These are phyloP conservation scores for Gobio gobio DNA, from an alignment of 2,113 vertebrate species.

Conservation along the genomic window DNA sequence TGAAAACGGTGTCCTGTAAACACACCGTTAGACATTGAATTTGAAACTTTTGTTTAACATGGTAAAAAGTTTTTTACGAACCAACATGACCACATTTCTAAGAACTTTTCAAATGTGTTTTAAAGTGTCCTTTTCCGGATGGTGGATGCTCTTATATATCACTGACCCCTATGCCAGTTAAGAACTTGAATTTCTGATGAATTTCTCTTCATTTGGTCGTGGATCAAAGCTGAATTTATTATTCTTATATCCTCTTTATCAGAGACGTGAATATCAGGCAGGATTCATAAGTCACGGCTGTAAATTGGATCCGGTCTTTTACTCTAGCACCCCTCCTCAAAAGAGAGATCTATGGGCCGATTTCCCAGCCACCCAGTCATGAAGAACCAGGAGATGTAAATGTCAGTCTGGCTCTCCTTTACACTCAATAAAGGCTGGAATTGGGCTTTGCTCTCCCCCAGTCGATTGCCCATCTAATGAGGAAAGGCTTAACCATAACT, in stretches of 20 bases:
- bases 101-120: not conserved
- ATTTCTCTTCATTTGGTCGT: not conserved
- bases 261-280: constrained; percentile 45
- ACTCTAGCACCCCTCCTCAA: constrained; percentile 64
- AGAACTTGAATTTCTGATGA: not conserved
- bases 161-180: not conserved
- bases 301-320: constrained; percentile 54
- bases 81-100: not conserved
- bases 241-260: constrained; percentile 31
- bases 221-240: constrained; percentile 27
- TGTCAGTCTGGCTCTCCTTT: constrained; percentile 80
- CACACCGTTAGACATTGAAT: not conserved
- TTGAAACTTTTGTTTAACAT: not conserved
- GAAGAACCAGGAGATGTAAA: constrained; percentile 83
- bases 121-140: not conserved
- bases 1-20: too few species aligned
- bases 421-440: constrained; percentile 81
- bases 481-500: constrained; percentile 82
- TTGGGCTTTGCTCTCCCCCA: constrained; percentile 77
- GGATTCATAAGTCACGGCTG: constrained; percentile 47
- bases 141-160: not conserved
- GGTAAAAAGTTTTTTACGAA: too few species aligned
- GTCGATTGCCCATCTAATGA: constrained; percentile 85
- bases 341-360: constrained; percentile 76
- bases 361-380: constrained; percentile 78